Percentiles rank a stretch among this genome's conserved stretches.
These are phyloP conservation scores for Mactromeris polynyma DNA, from an alignment of 2,888 invertebrate genomes.

Conservation along the genomic window DNA sequence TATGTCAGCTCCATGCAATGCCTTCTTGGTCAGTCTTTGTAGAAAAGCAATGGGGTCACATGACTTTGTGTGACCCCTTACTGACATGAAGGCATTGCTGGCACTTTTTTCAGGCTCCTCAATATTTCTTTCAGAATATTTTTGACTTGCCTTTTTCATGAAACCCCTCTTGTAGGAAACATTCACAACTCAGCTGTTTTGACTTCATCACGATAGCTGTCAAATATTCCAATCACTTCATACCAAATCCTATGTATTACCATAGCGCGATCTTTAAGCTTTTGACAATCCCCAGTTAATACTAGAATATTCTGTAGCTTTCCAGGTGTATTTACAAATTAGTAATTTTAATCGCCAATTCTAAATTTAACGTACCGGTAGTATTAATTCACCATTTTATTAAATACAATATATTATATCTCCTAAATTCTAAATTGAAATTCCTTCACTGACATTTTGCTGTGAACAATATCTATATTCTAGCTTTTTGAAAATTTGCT, in stretches of 20 bases:
- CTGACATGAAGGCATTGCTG: slow-evolving; percentile 16
- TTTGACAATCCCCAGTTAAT: neutral
- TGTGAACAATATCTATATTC: neutral
- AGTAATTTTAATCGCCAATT: neutral
- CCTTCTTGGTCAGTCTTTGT: neutral
- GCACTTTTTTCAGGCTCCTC: slow-evolving; percentile 13
- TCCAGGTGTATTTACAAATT: neutral
- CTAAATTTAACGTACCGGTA: neutral
- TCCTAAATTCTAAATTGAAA: neutral
- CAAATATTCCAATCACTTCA: neutral
- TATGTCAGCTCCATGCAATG: neutral
- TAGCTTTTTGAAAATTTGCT: slow-evolving; percentile 22
- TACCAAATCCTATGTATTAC: neutral
- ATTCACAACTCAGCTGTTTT: slow-evolving; percentile 36
- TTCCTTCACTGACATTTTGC: neutral
- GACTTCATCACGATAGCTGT: slow-evolving; percentile 16
- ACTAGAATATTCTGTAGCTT: slow-evolving; percentile 2
- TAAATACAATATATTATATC: neutral
- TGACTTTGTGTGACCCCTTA: neutral
- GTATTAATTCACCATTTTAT: neutral
- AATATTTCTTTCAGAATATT: slow-evolving; percentile 24
- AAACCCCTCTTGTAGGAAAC: neutral
- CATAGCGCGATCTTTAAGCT: neutral
- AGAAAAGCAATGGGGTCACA: neutral
- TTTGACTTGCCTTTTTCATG: slow-evolving; percentile 34